phyloP scores from a whole-genome alignment of 2,888 invertebrate genomes.

The Frankliniella fusca region DNA sequence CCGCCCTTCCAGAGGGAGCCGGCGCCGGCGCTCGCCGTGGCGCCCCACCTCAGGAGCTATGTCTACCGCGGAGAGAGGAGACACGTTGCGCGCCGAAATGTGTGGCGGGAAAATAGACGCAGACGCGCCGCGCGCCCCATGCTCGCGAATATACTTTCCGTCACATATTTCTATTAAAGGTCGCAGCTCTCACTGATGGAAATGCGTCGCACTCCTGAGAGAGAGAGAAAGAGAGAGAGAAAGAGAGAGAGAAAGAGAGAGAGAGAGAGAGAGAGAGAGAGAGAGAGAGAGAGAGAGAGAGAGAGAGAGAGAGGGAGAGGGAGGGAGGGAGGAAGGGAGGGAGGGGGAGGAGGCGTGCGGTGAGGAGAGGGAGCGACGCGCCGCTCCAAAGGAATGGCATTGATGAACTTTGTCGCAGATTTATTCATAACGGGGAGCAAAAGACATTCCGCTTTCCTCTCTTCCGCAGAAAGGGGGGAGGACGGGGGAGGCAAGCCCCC shows the following conservation, averaged over 20 bases:
- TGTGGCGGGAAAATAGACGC: too few species aligned
- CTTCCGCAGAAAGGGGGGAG: not conserved
- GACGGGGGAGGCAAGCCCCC: not conserved
- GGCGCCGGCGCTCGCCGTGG: not conserved
- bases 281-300: conserved; percentile 10
- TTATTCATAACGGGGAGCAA: conserved; percentile 1
- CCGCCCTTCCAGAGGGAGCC: not conserved
- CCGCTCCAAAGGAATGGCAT: not conserved
- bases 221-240: too few species aligned
- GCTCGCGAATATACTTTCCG: too few species aligned
- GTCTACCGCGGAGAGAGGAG: not conserved
- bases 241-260: not conserved
- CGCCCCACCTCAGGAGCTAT: not conserved
- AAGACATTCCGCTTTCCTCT: not conserved
- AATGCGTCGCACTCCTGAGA: too few species aligned
- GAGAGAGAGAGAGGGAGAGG: not conserved
- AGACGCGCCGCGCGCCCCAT: too few species aligned
- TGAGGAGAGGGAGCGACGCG: not conserved
- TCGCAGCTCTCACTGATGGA: too few species aligned
- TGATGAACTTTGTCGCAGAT: conserved; percentile 17
- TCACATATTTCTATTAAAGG: too few species aligned
- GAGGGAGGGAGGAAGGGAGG: not conserved
- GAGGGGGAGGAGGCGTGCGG: not conserved
- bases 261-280: too few species aligned
- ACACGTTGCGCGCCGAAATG: not conserved